Evolutionary conservation across 2,888 invertebrate species (phyloP), one percentile per base, ranked within the genome.

Genomic region (Falcaria lacertinaria): DNA sequence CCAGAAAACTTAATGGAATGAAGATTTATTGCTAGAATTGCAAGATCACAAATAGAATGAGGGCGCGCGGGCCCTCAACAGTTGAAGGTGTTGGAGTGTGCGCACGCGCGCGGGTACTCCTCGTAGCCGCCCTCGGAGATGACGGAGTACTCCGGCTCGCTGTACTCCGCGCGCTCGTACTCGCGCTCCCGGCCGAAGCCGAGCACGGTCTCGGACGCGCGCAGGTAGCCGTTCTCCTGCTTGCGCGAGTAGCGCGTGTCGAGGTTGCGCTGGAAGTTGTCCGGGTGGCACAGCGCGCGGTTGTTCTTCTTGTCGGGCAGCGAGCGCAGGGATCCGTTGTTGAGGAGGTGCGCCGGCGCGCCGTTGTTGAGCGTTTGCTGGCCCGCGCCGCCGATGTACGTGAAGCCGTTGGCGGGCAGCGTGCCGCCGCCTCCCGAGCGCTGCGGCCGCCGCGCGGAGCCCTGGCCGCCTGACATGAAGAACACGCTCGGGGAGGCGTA

Each of bases 401-500:
- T 94, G 90, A 94, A 94, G 52, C 94, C 94, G 80, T 92, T 92
- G 70, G 93, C 94, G 75, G 92, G 93, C 74, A 91, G 91, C 69
- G 91, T 92, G 69, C 91, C 91, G 57, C 69, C 91, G 82, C 91
- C 85, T 59, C 81, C 87, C 81, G 82, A 81, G 79, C 81, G 84
- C 61, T 69, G 82, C 75, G 79, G 82, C 82, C 90, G 86, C 62
- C 90, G 86, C 69, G 80, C 75, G 61, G 86, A 76, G 72, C 84
- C 83, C 68, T 89, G 90, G 69, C 90, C 91, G 72, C 91, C 91
- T 65, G 93, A 92, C 90, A 94, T 90, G 92, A 93, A 94, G 91
- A 90, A 94, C 86, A 91, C 94, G 93, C 91, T 93, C 90, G 92
- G 94, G 90, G 95, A 95, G 93, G 96, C 95, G 95, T 95, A 95